These are phyloP conservation scores for Conus ventricosus DNA, from an alignment of 1,140 invertebrate genomes.

Conservation along the genomic window DNA sequence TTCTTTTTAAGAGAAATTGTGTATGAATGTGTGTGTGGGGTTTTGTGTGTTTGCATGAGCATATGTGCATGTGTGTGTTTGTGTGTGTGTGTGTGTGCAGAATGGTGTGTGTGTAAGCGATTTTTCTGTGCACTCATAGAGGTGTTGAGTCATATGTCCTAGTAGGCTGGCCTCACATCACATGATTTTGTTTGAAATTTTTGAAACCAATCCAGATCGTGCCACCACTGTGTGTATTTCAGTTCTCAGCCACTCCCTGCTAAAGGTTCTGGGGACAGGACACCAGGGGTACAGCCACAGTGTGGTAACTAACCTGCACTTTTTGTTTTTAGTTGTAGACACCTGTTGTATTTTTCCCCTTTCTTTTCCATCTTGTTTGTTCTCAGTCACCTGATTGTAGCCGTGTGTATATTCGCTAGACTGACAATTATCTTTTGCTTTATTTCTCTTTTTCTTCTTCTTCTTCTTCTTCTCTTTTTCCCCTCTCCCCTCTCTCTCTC, in stretches of 20 bases:
- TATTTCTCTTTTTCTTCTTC: background rate
- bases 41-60: no score
- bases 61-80: background rate
- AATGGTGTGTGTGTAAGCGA: background rate
- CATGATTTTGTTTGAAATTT: background rate
- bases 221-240: background rate
- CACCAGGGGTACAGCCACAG: background rate
- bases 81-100: no score
- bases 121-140: background rate
- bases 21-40: no score
- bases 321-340: background rate
- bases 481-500: no score
- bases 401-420: background rate
- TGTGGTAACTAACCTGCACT: background rate
- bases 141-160: no score
- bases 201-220: no score
- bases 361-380: background rate
- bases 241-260: background rate
- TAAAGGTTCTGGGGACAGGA: background rate
- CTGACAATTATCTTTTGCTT: background rate
- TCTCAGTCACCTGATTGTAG: background rate
- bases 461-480: background rate
- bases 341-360: background rate
- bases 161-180: background rate
- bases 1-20: no score